A percentile compares a stretch with the other conserved stretches of the same genome.
Evolutionary conservation across 2,113 vertebrate species (phyloP).

Genomic region (Upupa epops): DNA sequence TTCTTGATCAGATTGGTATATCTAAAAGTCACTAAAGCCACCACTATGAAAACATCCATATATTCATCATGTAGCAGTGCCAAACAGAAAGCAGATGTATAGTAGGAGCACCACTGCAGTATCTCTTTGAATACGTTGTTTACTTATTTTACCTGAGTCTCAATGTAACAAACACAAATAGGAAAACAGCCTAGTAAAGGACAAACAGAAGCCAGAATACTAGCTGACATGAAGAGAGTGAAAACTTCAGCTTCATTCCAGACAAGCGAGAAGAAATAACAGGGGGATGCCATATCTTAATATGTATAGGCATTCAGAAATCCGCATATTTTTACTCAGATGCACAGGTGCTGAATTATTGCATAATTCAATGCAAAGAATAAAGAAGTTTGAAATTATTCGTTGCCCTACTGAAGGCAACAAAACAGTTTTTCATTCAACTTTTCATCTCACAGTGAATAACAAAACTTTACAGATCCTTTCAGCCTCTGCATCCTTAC

Average conservation of each 20-base stretch:
- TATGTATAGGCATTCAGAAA: not conserved
- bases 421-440: not conserved
- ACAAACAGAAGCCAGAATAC: not conserved
- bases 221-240: not conserved
- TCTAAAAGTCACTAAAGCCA: not conserved
- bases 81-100: not conserved
- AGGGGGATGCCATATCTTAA: not conserved
- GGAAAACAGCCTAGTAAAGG: not conserved
- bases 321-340: not conserved
- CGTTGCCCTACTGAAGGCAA: not conserved
- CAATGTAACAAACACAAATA: not conserved
- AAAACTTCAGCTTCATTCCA: not conserved
- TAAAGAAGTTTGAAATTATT: not conserved
- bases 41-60: not conserved
- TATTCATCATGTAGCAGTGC: not conserved
- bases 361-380: not conserved
- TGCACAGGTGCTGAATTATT: not conserved
- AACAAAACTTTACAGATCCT: not conserved
- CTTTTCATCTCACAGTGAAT: not conserved
- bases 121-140: not conserved
- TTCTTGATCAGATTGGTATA: not conserved
- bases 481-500: not conserved
- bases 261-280: not conserved
- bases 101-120: not conserved
- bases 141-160: not conserved